These are phyloP conservation scores for Ictidomys tridecemlineatus DNA, from an alignment of 2,113 vertebrate species.

Conservation along the genomic window DNA sequence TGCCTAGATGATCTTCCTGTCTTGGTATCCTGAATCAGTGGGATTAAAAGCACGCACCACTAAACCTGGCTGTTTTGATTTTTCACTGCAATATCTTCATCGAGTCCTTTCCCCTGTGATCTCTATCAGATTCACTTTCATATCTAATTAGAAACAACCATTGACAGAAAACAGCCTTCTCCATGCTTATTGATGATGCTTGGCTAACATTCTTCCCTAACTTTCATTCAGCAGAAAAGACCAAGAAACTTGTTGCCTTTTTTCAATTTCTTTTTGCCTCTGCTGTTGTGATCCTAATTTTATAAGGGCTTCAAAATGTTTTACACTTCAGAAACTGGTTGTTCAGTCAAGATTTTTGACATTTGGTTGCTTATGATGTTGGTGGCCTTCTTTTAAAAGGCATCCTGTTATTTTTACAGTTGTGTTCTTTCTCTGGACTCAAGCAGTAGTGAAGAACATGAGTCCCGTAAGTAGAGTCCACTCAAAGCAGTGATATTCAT, in stretches of 20 bases:
- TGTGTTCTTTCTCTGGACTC: conserved; percentile 51
- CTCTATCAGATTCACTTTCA: background rate
- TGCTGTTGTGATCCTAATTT: background rate
- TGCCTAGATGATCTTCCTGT: too few species aligned
- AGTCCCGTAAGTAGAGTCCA: conserved; percentile 87
- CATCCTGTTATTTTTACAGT: conserved; percentile 61
- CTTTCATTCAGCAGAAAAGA: background rate
- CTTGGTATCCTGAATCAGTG: too few species aligned
- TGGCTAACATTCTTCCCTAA: background rate
- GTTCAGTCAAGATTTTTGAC: background rate
- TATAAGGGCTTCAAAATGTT: background rate
- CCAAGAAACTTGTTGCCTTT: background rate
- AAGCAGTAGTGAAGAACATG: conserved; percentile 88
- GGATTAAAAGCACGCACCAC: too few species aligned
- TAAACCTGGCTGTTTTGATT: background rate
- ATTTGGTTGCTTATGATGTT: background rate
- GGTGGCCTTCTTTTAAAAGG: background rate
- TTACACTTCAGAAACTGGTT: conserved; percentile 46
- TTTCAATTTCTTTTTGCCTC: background rate
- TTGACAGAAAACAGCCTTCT: conserved; percentile 41
- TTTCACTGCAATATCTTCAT: conserved; percentile 9
- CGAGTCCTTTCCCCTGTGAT: background rate
- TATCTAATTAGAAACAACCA: conserved; percentile 17
- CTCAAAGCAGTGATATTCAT: background rate
- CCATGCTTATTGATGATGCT: background rate